These are phyloP conservation scores for Spea bombifrons DNA, from an alignment of 2,113 vertebrate genomes.

Conservation along the genomic window DNA sequence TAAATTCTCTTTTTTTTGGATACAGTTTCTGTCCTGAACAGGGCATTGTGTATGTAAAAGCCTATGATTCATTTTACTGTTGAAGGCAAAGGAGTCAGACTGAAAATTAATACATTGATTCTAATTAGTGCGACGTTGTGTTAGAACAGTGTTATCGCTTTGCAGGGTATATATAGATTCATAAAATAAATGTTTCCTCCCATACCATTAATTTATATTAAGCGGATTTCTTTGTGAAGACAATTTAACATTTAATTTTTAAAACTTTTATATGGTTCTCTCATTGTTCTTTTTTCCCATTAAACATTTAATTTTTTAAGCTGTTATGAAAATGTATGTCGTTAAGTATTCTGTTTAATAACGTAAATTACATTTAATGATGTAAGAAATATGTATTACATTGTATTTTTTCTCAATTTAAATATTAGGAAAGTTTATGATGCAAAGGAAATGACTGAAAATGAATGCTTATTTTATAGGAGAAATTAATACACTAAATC, in stretches of 20 bases:
- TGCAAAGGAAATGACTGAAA: too few species aligned
- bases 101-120: constrained; percentile 35
- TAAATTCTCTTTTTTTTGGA: neutral
- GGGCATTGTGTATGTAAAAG: constrained; percentile 19
- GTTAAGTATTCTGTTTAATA: too few species aligned
- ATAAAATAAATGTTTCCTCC: neutral
- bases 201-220: neutral
- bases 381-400: too few species aligned
- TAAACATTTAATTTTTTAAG: too few species aligned
- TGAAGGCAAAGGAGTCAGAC: constrained; percentile 19
- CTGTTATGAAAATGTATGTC: too few species aligned
- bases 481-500: too few species aligned
- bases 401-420: too few species aligned
- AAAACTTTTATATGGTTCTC: too few species aligned
- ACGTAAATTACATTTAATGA: too few species aligned
- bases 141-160: constrained; percentile 12
- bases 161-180: neutral
- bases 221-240: neutral
- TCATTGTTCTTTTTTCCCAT: too few species aligned
- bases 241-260: neutral
- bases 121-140: constrained; percentile 34
- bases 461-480: too few species aligned
- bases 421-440: too few species aligned
- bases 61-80: constrained; percentile 28
- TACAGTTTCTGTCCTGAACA: neutral